These are phyloP conservation scores for Melanotaenia parkinsoni DNA, from an alignment of 2,797 vertebrate species.

Conservation along the genomic window DNA sequence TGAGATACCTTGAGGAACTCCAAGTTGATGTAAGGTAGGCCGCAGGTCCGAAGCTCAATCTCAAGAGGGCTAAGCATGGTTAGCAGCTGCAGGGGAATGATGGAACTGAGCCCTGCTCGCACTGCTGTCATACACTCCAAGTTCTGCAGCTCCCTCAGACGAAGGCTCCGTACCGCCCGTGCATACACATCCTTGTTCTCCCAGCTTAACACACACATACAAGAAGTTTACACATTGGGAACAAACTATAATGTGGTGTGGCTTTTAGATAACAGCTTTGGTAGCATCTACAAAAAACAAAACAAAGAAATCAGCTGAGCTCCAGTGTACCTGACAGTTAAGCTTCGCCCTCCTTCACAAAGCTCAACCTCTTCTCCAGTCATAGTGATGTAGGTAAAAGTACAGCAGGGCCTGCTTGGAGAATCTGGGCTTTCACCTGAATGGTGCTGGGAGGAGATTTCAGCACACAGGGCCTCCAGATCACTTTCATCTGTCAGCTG, in stretches of 20 bases:
- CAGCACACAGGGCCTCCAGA: constrained; percentile 92
- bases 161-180: constrained; percentile 87
- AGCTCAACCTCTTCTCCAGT: constrained; percentile 96
- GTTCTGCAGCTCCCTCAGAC: constrained; percentile 92
- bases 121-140: constrained; percentile 92
- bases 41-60: constrained; percentile 96
- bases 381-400: constrained; percentile 95
- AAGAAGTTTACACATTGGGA: constrained; percentile 1
- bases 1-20: constrained; percentile 96
- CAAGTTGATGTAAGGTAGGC: constrained; percentile 94
- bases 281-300: not conserved
- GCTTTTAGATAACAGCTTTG: not conserved
- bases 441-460: constrained; percentile 93
- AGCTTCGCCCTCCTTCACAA: constrained; percentile 89
- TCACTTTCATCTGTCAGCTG: constrained; percentile 92
- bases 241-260: not conserved
- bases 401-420: constrained; percentile 93
- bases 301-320: not conserved
- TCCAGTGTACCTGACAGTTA: constrained; percentile 87
- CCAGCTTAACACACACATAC: constrained; percentile 83
- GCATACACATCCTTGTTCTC: constrained; percentile 96
- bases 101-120: constrained; percentile 90
- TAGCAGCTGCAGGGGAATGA: constrained; percentile 97
- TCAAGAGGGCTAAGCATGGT: constrained; percentile 92
- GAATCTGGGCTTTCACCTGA: constrained; percentile 93